Percentiles rank a stretch among this genome's conserved stretches.
Conservation (phyloP, 2,113 vertebrate genomes). For the Tachysurus vachellii region DNA sequence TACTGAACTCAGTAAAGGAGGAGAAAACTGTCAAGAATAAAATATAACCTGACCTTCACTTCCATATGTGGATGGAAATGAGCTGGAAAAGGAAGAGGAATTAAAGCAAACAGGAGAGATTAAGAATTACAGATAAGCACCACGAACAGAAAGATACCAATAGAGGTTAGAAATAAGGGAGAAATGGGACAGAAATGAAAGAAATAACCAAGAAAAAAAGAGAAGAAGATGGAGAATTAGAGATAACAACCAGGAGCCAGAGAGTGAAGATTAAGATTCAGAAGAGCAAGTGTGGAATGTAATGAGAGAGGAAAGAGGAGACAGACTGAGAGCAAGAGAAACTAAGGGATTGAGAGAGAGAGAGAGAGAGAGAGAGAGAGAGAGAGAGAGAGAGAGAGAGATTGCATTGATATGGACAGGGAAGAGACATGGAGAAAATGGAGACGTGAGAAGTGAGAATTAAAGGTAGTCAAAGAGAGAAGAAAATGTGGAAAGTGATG, state of each 20-base stretch:
- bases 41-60: constrained; percentile 17
- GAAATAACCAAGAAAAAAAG: background rate
- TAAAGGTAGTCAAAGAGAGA: background rate
- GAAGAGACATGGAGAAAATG: background rate
- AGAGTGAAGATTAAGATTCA: constrained; percentile 52
- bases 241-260: constrained; percentile 22
- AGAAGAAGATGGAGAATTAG: constrained; percentile 25
- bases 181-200: constrained; percentile 10
- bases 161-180: constrained; percentile 7
- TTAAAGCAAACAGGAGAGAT: constrained; percentile 20
- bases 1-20: background rate
- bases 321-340: constrained; percentile 52
- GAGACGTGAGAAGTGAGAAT: constrained; percentile 25
- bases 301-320: constrained; percentile 51
- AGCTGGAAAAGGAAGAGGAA: background rate
- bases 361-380: constrained; percentile 9
- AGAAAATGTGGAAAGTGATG: background rate
- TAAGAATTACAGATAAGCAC: constrained; percentile 10
- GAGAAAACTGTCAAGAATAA: constrained; percentile 6
- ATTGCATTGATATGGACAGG: constrained; percentile 1
- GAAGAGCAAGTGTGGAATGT: constrained; percentile 51
- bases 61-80: constrained; percentile 2
- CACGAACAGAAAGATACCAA: constrained; percentile 12
- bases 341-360: background rate
- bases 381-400: background rate